Percentiles rank a stretch among this genome's conserved stretches.
Conservation (phyloP, 2,888 invertebrate genomes). For the Keiferia lycopersicella region DNA sequence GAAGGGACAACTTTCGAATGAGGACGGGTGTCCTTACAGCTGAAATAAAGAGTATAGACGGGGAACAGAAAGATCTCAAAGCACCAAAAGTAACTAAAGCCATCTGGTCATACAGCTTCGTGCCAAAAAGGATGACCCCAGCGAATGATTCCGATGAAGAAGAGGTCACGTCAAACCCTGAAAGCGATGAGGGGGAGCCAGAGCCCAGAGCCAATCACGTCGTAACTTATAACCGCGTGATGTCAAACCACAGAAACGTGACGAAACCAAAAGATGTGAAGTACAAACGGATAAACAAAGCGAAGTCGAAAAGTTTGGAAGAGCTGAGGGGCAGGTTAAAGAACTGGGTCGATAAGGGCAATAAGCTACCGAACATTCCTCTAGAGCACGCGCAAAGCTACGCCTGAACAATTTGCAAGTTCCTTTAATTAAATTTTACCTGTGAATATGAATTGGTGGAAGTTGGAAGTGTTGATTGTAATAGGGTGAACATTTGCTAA, state of each 20-base stretch:
- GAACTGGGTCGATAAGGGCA: conserved; percentile 92
- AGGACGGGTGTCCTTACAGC: conserved; percentile 71
- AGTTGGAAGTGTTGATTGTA: background rate
- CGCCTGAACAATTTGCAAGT: conserved; percentile 70
- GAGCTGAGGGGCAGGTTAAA: conserved; percentile 90
- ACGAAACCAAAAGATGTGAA: conserved; percentile 95
- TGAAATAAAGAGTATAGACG: conserved; percentile 72
- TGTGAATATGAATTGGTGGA: conserved; percentile 24
- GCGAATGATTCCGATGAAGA: conserved; percentile 69
- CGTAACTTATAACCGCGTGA: conserved; percentile 91
- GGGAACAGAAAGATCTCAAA: conserved; percentile 62
- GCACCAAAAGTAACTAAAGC: conserved; percentile 54
- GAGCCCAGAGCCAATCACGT: conserved; percentile 80
- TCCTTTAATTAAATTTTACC: conserved; percentile 51
- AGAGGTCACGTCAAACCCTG: conserved; percentile 67
- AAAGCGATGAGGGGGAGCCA: conserved; percentile 69
- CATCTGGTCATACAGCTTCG: conserved; percentile 76
- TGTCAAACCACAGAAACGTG: conserved; percentile 94
- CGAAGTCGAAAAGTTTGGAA: conserved; percentile 93
- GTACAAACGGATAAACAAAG: conserved; percentile 94
- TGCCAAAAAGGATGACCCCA: conserved; percentile 75
- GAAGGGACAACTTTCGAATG: conserved; percentile 76
- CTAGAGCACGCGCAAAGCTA: conserved; percentile 85
- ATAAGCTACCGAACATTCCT: conserved; percentile 84
- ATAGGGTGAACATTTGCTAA: conserved; percentile 9